phyloP scores from a whole-genome alignment of 2,113 vertebrate species.

The Vulpes vulpes region DNA sequence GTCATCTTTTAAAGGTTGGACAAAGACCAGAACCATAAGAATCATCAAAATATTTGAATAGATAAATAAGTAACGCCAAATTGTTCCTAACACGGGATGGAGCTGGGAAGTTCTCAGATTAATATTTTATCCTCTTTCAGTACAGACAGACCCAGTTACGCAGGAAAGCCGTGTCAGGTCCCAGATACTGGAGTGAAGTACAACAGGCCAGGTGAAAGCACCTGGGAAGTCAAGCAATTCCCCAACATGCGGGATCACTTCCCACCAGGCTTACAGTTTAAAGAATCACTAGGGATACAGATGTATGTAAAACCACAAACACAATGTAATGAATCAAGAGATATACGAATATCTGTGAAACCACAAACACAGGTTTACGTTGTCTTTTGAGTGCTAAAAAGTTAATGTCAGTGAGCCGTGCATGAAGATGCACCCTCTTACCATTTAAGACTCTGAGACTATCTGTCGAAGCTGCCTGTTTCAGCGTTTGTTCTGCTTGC shows the following conservation, averaged over 20 bases:
- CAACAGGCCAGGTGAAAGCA: not conserved
- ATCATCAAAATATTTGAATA: conserved; percentile 78
- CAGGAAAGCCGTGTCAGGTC: conserved; percentile 60
- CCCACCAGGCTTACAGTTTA: not conserved
- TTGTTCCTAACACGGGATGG: not conserved
- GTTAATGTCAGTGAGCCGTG: conserved; percentile 21
- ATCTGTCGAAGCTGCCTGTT: conserved; percentile 97
- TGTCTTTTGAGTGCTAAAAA: conserved; percentile 38
- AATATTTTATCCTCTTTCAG: conserved; percentile 27
- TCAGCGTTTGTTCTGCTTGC: conserved; percentile 96
- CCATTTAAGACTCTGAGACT: conserved; percentile 98
- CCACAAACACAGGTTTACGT: not conserved
- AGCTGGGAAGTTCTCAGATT: not conserved
- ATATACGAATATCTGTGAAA: not conserved
- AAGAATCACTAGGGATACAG: not conserved
- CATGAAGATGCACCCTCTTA: conserved; percentile 84
- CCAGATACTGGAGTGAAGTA: conserved; percentile 64
- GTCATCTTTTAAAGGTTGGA: conserved; percentile 87
- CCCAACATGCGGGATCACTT: not conserved
- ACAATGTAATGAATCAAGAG: conserved; percentile 1
- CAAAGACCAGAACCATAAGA: conserved; percentile 82
- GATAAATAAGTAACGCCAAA: conserved; percentile 78
- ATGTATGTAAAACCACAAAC: not conserved
- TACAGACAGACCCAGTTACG: conserved; percentile 64
- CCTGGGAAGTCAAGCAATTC: conserved; percentile 15